Conservation (phyloP, 2,888 invertebrate species). For the Synergus umbraculus region DNA sequence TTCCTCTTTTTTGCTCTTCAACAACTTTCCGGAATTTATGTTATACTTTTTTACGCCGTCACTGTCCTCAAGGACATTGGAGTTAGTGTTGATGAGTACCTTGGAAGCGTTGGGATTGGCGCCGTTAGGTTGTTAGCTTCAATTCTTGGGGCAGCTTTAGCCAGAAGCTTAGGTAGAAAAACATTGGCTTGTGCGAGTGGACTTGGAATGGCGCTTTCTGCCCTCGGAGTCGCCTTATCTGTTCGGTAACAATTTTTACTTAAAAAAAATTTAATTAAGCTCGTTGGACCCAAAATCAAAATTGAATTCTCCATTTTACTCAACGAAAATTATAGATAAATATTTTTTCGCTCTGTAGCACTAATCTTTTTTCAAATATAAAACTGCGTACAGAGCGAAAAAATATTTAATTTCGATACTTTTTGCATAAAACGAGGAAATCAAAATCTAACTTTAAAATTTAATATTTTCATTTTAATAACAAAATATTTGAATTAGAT, state of each 20-base stretch:
- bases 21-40: constrained; percentile 86
- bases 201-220: constrained; percentile 82
- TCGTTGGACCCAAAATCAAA: too few species aligned
- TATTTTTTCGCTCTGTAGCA: too few species aligned
- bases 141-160: constrained; percentile 83
- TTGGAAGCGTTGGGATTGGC: constrained; percentile 85
- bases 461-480: too few species aligned
- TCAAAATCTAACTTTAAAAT: too few species aligned
- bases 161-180: constrained; percentile 83
- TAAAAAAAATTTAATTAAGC: too few species aligned
- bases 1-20: constrained; percentile 84
- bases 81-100: constrained; percentile 82
- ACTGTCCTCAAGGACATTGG: constrained; percentile 85
- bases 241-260: constrained; percentile 70
- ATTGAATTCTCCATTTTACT: too few species aligned
- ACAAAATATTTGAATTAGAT: too few species aligned
- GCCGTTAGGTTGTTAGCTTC: constrained; percentile 84
- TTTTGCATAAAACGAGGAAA: too few species aligned
- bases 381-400: too few species aligned
- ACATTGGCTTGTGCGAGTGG: constrained; percentile 83
- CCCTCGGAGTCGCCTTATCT: constrained; percentile 77
- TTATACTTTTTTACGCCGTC: constrained; percentile 86
- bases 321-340: too few species aligned
- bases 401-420: too few species aligned
- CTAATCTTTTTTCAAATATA: too few species aligned